Evolutionary conservation across 2,888 invertebrate genomes (phyloP).

Genomic region (Panopea generosa): DNA sequence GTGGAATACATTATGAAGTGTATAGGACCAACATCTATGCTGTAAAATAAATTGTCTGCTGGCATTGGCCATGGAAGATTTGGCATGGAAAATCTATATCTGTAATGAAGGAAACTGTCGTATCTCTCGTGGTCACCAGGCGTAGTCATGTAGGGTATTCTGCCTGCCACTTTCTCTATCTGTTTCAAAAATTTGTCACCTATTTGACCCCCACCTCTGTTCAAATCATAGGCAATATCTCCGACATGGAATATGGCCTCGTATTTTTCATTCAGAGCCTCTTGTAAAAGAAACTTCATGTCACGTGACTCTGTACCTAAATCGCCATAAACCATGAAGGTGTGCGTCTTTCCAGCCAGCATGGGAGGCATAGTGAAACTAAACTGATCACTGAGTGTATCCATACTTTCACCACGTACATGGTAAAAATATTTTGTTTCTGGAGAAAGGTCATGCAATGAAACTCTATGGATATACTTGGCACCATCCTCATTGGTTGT

Average conservation of each 20-base stretch:
- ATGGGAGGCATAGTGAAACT: constrained; percentile 77
- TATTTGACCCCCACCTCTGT: constrained; percentile 74
- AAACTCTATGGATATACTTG: constrained; percentile 73
- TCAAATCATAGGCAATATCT: constrained; percentile 82
- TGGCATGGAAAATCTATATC: constrained; percentile 80
- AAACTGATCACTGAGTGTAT: constrained; percentile 73
- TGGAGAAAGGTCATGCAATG: constrained; percentile 64
- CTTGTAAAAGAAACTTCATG: constrained; percentile 73
- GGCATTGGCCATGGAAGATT: constrained; percentile 79
- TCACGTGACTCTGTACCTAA: constrained; percentile 74
- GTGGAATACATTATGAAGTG: constrained; percentile 79
- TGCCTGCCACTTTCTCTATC: constrained; percentile 79
- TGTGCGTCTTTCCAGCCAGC: constrained; percentile 70
- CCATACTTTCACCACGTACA: constrained; percentile 58
- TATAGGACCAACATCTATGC: constrained; percentile 79
- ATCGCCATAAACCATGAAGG: constrained; percentile 82
- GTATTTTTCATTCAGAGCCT: constrained; percentile 71
- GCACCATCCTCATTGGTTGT: constrained; percentile 68
- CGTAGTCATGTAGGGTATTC: constrained; percentile 81
- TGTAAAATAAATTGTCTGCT: constrained; percentile 82
- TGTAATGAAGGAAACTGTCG: constrained; percentile 71
- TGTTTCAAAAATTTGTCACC: constrained; percentile 80
- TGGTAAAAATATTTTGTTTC: constrained; percentile 73
- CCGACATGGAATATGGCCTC: constrained; percentile 80
- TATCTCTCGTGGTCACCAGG: constrained; percentile 79